Conservation (phyloP, 2,888 invertebrate genomes). For the Agrotis ipsilon region DNA sequence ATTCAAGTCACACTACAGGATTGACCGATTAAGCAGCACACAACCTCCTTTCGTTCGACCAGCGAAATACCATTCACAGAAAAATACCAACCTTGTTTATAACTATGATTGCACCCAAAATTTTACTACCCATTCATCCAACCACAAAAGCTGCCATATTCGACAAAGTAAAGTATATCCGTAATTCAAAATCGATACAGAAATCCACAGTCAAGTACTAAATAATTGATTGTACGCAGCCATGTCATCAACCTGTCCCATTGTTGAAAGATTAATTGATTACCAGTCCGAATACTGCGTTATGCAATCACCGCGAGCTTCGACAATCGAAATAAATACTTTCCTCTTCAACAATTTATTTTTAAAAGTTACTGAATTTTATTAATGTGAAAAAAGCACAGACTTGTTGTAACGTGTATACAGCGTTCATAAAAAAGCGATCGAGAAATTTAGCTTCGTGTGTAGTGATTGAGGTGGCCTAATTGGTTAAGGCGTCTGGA, state of each 20-base stretch:
- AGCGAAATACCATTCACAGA: no score
- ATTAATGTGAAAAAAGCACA: slow-evolving; percentile 29
- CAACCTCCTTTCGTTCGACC: no score
- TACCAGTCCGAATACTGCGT: slow-evolving; percentile 48
- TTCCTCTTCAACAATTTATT: slow-evolving; percentile 51
- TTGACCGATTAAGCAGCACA: no score
- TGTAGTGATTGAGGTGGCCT: no score
- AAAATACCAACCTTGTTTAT: no score
- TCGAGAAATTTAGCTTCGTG: no score
- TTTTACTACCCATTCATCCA: background rate
- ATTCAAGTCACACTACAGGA: no score
- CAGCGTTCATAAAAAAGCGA: no score
- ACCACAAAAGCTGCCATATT: background rate
- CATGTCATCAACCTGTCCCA: slow-evolving; percentile 45
- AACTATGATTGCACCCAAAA: no score
- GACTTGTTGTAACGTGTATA: no score
- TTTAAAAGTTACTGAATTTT: slow-evolving; percentile 46
- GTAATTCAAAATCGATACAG: slow-evolving; percentile 18
- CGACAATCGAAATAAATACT: slow-evolving; percentile 55
- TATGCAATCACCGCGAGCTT: slow-evolving; percentile 49
- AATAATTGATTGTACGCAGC: slow-evolving; percentile 46
- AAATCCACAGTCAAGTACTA: slow-evolving; percentile 13
- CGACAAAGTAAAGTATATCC: slow-evolving; percentile 14
- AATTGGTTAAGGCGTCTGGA: no score
- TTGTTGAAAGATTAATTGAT: slow-evolving; percentile 64